Conservation (phyloP, 2,797 vertebrate genomes). For the Rhyacichthys aspro region DNA sequence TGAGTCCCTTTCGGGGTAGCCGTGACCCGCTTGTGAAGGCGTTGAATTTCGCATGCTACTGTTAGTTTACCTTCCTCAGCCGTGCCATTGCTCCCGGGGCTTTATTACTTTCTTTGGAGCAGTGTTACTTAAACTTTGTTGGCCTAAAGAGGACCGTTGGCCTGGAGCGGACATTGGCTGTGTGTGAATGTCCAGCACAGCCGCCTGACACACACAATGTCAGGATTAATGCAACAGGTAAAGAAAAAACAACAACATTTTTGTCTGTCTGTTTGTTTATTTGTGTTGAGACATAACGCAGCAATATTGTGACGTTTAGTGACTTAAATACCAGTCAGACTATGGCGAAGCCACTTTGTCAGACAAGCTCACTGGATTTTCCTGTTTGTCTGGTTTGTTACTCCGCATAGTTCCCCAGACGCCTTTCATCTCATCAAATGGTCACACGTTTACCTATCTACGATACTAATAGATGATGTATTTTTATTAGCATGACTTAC, state of each 20-base stretch:
- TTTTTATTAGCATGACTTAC: no score
- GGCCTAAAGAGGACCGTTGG: background rate
- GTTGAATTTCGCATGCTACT: slow-evolving; percentile 9
- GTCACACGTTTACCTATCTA: background rate
- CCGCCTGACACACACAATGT: slow-evolving; percentile 62
- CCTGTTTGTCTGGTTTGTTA: slow-evolving; percentile 61
- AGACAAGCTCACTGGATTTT: slow-evolving; percentile 41
- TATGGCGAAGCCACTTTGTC: background rate
- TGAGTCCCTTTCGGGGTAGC: background rate
- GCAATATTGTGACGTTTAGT: background rate
- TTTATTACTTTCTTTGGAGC: background rate
- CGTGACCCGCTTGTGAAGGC: background rate
- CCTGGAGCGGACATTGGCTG: slow-evolving; percentile 8
- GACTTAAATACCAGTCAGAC: background rate
- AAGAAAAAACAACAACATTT: background rate
- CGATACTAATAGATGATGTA: no score
- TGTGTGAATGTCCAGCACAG: slow-evolving; percentile 13
- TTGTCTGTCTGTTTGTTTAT: background rate
- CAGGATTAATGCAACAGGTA: slow-evolving; percentile 73
- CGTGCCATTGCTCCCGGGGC: background rate
- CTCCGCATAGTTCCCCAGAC: slow-evolving; percentile 9
- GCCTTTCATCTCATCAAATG: background rate
- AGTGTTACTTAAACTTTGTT: background rate
- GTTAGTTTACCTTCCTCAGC: background rate
- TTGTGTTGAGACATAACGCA: no score